These are phyloP conservation scores for Philotrypesis tridentata DNA, from an alignment of 1,140 invertebrate genomes.

Conservation along the genomic window DNA sequence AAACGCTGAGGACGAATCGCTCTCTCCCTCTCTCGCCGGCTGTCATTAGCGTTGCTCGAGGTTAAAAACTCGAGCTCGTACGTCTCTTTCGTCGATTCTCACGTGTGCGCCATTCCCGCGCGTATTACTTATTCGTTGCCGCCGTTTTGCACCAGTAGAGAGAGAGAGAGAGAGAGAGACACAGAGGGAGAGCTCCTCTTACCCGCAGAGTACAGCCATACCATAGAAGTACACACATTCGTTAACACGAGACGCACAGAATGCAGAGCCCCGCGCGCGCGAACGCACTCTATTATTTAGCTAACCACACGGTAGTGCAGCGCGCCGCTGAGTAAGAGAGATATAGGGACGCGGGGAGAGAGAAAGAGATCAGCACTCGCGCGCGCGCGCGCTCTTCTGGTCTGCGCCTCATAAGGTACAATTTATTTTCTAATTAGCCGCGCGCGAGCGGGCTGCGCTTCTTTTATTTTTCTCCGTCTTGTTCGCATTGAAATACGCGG, in stretches of 20 bases:
- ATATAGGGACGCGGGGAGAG: not conserved
- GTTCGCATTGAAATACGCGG: conserved; percentile 12
- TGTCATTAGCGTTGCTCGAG: not conserved
- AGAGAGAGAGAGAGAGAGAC: no score
- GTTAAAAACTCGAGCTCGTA: conserved; percentile 25
- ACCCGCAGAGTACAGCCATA: not conserved
- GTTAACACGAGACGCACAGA: not conserved
- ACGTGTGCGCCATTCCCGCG: conserved; percentile 13
- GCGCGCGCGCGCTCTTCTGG: not conserved
- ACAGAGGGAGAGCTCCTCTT: conserved; percentile 29
- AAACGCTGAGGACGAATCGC: not conserved
- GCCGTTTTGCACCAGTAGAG: no score
- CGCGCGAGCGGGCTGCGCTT: not conserved
- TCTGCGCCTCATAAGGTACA: conserved; percentile 10
- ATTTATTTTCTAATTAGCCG: conserved; percentile 48
- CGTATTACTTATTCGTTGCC: conserved; percentile 24
- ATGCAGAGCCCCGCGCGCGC: not conserved
- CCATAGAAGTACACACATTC: not conserved
- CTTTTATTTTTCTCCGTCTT: conserved; percentile 27
- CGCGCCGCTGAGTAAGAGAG: not conserved
- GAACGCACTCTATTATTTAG: conserved; percentile 43
- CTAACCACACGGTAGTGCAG: conserved; percentile 22
- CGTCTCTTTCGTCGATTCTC: not conserved
- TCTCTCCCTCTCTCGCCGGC: no score
- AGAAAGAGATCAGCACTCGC: not conserved